A percentile compares a stretch with the other conserved stretches of the same genome.
phyloP scores from a whole-genome alignment of 2,113 vertebrate genomes.

The Quiscalus mexicanus region DNA sequence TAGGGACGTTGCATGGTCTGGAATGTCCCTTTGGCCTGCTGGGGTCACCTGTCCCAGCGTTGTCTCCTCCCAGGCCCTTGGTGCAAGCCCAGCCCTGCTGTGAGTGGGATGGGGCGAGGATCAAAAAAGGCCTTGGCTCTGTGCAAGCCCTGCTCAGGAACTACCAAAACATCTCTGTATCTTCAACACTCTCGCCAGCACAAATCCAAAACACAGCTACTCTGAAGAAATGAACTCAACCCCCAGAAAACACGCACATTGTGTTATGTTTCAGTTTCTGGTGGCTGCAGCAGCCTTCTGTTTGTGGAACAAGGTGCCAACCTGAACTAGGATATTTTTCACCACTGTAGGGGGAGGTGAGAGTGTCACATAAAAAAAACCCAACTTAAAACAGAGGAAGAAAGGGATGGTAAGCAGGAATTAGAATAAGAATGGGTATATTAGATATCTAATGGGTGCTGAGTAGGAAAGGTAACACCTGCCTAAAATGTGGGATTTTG shows the following conservation, averaged over 20 bases:
- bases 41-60: neutral
- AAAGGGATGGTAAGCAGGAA: neutral
- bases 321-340: neutral
- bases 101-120: neutral
- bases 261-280: neutral
- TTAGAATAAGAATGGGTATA: too few relatives aligned
- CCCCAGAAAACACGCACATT: rapidly evolving
- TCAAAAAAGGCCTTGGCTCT: neutral
- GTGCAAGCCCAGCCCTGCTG: neutral
- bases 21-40: neutral
- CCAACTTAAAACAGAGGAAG: neutral
- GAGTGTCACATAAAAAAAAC: neutral
- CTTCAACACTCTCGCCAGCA: neutral
- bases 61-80: neutral
- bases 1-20: too few relatives aligned
- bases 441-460: neutral
- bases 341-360: neutral
- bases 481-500: neutral
- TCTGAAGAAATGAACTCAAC: neutral
- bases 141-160: neutral
- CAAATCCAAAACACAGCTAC: neutral
- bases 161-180: neutral
- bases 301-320: rapidly evolving
- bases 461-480: neutral
- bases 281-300: neutral